Evolutionary conservation across 2,888 invertebrate species (phyloP).

Genomic region (Athrips mouffetella): DNA sequence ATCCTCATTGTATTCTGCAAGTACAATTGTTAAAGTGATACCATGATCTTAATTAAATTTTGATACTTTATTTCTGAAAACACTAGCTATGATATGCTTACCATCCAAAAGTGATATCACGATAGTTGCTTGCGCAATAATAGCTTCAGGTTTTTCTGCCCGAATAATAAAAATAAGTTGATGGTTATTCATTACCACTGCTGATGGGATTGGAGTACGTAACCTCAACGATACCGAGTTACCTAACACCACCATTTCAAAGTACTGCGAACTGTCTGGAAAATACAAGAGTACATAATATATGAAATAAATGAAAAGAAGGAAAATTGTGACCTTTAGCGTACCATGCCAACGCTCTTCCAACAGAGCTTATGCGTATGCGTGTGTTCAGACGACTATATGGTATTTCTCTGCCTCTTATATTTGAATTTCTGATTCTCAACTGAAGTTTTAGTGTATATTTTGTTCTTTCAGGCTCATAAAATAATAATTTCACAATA

Average conservation of each 20-base stretch:
- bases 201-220: slow-evolving; percentile 2
- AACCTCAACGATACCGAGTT: neutral
- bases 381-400: too few species aligned
- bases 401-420: too few species aligned
- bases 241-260: slow-evolving; percentile 8
- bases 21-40: neutral
- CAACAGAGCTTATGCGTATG: too few species aligned
- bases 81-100: neutral
- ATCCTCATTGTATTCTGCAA: neutral
- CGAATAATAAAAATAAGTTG: neutral
- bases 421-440: too few species aligned
- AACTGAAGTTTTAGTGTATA: too few species aligned
- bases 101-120: neutral
- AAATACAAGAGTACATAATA: neutral
- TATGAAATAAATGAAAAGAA: neutral
- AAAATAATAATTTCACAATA: too few species aligned
- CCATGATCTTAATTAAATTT: neutral
- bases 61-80: neutral
- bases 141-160: neutral
- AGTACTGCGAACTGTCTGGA: slow-evolving; percentile 29
- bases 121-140: neutral
- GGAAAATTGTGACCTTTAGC: too few species aligned
- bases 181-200: neutral
- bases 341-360: too few species aligned
- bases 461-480: too few species aligned